Evolutionary conservation across 2,888 invertebrate species (phyloP).

Genomic region (Gerosis bhagava): DNA sequence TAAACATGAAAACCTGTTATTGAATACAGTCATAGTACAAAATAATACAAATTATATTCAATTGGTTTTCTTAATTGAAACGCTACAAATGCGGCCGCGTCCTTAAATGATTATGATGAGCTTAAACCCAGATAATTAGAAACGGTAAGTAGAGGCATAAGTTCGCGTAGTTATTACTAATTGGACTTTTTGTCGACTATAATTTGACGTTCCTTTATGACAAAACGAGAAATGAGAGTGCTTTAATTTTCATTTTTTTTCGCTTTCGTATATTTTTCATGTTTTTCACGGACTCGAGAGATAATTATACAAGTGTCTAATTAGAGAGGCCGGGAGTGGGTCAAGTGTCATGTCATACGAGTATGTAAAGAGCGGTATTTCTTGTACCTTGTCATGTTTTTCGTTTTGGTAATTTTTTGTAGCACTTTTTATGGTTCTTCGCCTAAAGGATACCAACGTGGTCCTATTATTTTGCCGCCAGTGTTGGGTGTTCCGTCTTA

Average conservation of each 20-base stretch:
- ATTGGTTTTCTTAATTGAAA: too few species aligned
- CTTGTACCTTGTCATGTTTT: neutral
- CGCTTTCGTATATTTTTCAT: conserved; percentile 22
- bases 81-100: conserved; percentile 1
- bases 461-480: too few species aligned
- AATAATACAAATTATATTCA: too few species aligned
- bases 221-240: conserved; percentile 14
- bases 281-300: conserved; percentile 17
- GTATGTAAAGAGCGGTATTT: conserved; percentile 1
- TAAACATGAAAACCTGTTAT: too few species aligned
- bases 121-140: conserved; percentile 25
- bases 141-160: conserved; percentile 19
- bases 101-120: conserved; percentile 20
- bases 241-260: conserved; percentile 9
- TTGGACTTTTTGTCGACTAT: conserved; percentile 19
- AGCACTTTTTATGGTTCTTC: too few species aligned
- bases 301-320: conserved; percentile 18
- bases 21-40: too few species aligned
- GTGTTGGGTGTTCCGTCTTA: too few species aligned
- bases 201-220: conserved; percentile 23
- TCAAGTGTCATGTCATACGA: conserved; percentile 8
- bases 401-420: neutral
- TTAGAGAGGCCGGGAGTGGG: conserved; percentile 10
- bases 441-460: too few species aligned
- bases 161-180: conserved; percentile 23